Evolutionary conservation across 2,888 invertebrate genomes (phyloP).

Genomic region (Noctua pronuba): DNA sequence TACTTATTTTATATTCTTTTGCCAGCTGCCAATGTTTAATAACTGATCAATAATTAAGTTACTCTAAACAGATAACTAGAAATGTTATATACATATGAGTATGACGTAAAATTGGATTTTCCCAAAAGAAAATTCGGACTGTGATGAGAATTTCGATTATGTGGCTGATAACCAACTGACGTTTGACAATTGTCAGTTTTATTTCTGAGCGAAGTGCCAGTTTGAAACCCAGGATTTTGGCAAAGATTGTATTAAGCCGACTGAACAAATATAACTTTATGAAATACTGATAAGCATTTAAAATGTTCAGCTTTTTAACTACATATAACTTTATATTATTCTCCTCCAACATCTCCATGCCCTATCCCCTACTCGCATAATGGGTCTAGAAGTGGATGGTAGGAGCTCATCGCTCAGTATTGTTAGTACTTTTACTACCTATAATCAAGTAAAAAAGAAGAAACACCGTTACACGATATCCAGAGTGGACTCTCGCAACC

Average conservation of each 20-base stretch:
- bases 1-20: constrained; percentile 78
- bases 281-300: neutral
- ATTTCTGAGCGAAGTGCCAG: constrained; percentile 3
- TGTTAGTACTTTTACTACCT: neutral
- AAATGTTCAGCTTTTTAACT: neutral
- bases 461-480: neutral
- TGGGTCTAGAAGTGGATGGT: neutral
- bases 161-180: constrained; percentile 68
- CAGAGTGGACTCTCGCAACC: neutral
- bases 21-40: constrained; percentile 72
- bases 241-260: too few relatives aligned
- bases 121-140: constrained; percentile 69
- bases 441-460: neutral
- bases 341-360: neutral
- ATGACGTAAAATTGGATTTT: constrained; percentile 68
- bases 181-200: constrained; percentile 36
- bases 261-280: neutral
- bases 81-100: constrained; percentile 45
- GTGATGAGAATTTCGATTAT: constrained; percentile 68
- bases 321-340: neutral
- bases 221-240: constrained; percentile 45
- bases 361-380: neutral
- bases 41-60: constrained; percentile 60
- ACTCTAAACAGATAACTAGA: constrained; percentile 49
- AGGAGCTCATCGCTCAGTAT: neutral